Percentiles rank a stretch among this genome's conserved stretches.
Evolutionary conservation across 2,797 vertebrate species (phyloP).

Genomic region (Mallotus villosus): DNA sequence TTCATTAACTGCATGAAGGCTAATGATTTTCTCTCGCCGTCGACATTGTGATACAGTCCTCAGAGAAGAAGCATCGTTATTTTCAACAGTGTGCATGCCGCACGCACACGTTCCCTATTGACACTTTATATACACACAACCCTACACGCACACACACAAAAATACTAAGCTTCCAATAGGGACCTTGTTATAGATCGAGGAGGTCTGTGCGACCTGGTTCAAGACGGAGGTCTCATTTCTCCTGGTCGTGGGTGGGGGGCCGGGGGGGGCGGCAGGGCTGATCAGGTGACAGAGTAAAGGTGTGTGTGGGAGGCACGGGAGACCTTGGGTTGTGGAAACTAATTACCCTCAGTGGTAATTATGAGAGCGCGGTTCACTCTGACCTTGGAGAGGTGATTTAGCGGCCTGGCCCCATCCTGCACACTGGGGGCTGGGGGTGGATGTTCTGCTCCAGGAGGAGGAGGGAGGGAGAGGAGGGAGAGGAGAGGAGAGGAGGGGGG

Average conservation of each 20-base stretch:
- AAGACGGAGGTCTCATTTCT: slow-evolving; percentile 49
- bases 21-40: slow-evolving; percentile 62
- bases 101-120: slow-evolving; percentile 6
- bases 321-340: slow-evolving; percentile 69
- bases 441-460: background rate
- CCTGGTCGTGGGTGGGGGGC: slow-evolving; percentile 26
- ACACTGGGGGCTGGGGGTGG: background rate
- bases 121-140: slow-evolving; percentile 16
- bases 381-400: slow-evolving; percentile 68
- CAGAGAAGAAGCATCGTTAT: slow-evolving; percentile 61
- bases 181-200: slow-evolving; percentile 58
- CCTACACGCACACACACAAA: slow-evolving; percentile 24
- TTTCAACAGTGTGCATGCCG: slow-evolving; percentile 37
- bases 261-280: background rate
- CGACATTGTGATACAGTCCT: slow-evolving; percentile 59
- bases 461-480: background rate
- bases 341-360: slow-evolving; percentile 78
- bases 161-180: slow-evolving; percentile 39
- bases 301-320: slow-evolving; percentile 57
- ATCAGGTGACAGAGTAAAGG: slow-evolving; percentile 67
- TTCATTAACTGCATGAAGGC: slow-evolving; percentile 72
- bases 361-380: slow-evolving; percentile 60
- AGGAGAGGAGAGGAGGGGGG: background rate
- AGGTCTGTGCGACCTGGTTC: slow-evolving; percentile 36
- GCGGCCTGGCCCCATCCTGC: slow-evolving; percentile 17